Percentiles rank a stretch among this genome's conserved stretches.
These are phyloP conservation scores for Daubentonia madagascariensis DNA, from an alignment of 2,113 vertebrate genomes.

Conservation along the genomic window DNA sequence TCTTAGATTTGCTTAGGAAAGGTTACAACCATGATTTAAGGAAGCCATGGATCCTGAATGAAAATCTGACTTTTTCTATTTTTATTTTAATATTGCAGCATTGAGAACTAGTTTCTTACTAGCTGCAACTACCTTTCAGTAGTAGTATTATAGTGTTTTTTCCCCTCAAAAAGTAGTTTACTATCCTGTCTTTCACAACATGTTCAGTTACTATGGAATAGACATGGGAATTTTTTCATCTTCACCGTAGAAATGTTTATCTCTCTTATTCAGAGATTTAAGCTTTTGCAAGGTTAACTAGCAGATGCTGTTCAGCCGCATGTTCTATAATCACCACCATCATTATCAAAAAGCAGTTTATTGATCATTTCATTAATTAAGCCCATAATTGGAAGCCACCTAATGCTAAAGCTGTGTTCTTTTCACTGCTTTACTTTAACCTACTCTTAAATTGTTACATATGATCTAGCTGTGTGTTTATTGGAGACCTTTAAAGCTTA, in stretches of 20 bases:
- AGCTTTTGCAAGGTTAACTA: neutral
- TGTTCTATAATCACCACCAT: neutral
- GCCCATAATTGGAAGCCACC: no score
- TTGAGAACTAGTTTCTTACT: neutral
- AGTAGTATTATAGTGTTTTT: neutral
- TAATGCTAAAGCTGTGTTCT: neutral
- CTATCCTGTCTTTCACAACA: neutral
- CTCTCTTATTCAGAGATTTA: neutral
- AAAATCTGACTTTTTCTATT: neutral
- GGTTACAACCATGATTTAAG: neutral
- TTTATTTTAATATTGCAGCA: neutral
- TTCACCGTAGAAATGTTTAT: neutral
- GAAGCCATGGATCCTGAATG: neutral
- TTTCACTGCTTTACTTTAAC: neutral
- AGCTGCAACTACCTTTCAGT: neutral
- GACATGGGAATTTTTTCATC: neutral
- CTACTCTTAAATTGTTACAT: neutral
- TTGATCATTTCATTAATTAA: neutral
- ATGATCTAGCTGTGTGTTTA: neutral
- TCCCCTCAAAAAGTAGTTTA: neutral
- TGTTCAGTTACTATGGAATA: neutral
- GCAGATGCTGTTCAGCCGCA: neutral
- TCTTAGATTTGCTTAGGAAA: neutral
- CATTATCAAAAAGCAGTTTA: neutral
- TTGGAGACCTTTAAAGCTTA: neutral